Evolutionary conservation across 2,797 vertebrate species (phyloP).

Genomic region (Pantherophis vulpinus): DNA sequence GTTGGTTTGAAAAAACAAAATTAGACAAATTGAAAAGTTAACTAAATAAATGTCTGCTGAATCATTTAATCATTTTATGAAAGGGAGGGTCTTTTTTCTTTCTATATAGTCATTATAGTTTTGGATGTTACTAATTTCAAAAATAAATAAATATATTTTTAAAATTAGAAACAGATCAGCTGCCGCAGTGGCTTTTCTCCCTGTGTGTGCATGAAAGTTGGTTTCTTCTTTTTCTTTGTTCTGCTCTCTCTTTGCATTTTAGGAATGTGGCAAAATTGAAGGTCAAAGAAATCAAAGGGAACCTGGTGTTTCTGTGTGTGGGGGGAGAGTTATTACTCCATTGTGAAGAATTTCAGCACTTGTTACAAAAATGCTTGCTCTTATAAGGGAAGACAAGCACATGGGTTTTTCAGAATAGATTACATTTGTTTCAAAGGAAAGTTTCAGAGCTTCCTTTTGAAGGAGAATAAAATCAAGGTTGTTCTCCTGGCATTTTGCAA

Average conservation of each 20-base stretch:
- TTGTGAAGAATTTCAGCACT: background rate
- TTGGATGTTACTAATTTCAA: background rate
- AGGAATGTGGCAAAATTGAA: background rate
- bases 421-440: conserved; percentile 15
- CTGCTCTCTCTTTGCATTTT: background rate
- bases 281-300: background rate
- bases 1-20: background rate
- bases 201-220: background rate
- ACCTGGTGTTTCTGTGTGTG: too few species aligned
- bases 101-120: background rate
- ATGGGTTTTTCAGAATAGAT: conserved; percentile 9
- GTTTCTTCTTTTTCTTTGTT: background rate
- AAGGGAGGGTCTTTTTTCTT: background rate
- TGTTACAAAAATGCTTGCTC: conserved; percentile 11
- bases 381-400: background rate
- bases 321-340: background rate
- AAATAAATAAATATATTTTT: background rate
- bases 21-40: background rate
- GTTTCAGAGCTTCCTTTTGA: background rate
- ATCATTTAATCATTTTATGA: background rate
- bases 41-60: background rate
- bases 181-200: background rate
- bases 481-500: background rate
- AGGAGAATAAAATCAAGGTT: background rate
- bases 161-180: background rate